phyloP scores from a whole-genome alignment of 2,113 vertebrate genomes.

The Bostrychus sinensis region DNA sequence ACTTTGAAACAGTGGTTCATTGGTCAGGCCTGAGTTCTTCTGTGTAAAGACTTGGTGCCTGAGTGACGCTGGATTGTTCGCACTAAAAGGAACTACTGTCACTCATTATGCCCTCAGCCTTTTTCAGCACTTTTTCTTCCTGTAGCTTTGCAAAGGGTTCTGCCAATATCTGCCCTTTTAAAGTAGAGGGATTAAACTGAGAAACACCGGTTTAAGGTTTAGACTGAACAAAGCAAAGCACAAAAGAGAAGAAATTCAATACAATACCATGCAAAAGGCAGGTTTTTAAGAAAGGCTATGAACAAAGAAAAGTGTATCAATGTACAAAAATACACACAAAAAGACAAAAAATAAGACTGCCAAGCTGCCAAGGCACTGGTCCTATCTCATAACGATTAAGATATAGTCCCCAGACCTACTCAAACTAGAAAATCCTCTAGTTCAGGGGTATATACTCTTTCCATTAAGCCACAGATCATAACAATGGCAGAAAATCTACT shows the following conservation, averaged over 20 bases:
- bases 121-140: slow-evolving; percentile 32
- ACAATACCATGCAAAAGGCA: neutral
- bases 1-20: slow-evolving; percentile 69
- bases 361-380: too few species aligned
- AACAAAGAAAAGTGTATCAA: neutral
- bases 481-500: too few species aligned
- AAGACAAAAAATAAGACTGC: too few species aligned
- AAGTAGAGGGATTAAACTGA: slow-evolving; percentile 21
- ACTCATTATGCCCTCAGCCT: slow-evolving; percentile 46
- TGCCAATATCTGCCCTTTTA: slow-evolving; percentile 26
- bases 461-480: too few species aligned
- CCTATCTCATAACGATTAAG: too few species aligned
- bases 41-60: slow-evolving; percentile 52
- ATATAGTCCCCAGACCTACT: too few species aligned
- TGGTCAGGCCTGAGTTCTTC: slow-evolving; percentile 66
- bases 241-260: neutral
- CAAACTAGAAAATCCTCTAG: too few species aligned
- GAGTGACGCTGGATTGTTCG: slow-evolving; percentile 64
- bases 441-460: too few species aligned
- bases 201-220: slow-evolving; percentile 22
- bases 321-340: neutral
- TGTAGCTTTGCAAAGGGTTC: slow-evolving; percentile 42
- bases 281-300: too few species aligned
- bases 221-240: slow-evolving; percentile 25
- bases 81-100: slow-evolving; percentile 53